These are phyloP conservation scores for Trachelus troglodyta DNA, from an alignment of 2,888 invertebrate species.

Conservation along the genomic window DNA sequence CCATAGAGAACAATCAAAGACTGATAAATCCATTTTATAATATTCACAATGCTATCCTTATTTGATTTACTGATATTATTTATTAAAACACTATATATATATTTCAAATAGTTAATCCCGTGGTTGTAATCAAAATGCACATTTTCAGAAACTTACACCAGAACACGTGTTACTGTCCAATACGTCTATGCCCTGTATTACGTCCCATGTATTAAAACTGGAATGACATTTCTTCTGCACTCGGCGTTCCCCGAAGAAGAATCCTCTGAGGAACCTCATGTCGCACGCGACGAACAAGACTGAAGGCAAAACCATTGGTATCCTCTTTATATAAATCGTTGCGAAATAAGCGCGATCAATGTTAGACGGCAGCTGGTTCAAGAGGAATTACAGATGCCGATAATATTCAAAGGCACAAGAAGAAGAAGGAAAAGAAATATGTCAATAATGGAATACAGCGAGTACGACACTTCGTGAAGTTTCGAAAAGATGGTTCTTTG, in stretches of 20 bases:
- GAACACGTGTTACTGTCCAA: not conserved
- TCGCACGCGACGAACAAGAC: constrained; percentile 27
- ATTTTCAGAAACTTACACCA: not conserved
- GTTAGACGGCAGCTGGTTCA: not conserved
- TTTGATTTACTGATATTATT: not conserved
- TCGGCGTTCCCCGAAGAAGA: constrained; percentile 33
- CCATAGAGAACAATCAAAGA: not conserved
- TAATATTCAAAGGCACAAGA: not conserved
- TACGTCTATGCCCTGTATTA: not conserved
- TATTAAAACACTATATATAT: not conserved
- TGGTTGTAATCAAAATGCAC: not conserved
- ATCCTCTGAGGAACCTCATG: constrained; percentile 34
- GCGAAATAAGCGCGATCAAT: not conserved
- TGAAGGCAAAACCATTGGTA: constrained; percentile 22
- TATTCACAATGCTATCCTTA: not conserved
- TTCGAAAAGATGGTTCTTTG: not conserved
- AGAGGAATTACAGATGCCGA: not conserved
- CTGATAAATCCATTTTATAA: not conserved
- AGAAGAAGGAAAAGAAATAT: not conserved
- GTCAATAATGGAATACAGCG: not conserved
- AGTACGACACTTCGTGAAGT: not conserved
- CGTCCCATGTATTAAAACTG: not conserved
- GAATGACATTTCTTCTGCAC: not conserved
- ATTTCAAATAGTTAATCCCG: not conserved
- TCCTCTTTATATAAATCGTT: not conserved